Conservation (phyloP, 1,140 invertebrate genomes). For the Steinernema khuongi region DNA sequence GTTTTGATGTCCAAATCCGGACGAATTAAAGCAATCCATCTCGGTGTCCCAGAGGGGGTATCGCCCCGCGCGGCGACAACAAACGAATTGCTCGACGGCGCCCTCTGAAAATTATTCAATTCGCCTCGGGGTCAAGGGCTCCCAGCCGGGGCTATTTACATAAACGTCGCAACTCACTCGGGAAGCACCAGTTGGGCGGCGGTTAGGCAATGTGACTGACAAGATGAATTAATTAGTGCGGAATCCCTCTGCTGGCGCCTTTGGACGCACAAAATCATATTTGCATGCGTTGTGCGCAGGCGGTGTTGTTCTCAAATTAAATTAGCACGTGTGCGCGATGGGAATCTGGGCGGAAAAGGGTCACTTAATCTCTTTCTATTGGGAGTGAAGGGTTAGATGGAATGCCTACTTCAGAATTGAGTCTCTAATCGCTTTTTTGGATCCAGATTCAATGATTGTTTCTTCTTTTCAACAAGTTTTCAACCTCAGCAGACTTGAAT, state of each 20-base stretch:
- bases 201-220: too few relatives aligned
- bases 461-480: too few relatives aligned
- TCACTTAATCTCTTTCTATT: neutral
- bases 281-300: neutral
- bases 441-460: too few relatives aligned
- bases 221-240: too few relatives aligned
- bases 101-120: conserved; percentile 11
- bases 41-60: conserved; percentile 10
- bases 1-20: conserved; percentile 9
- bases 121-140: neutral
- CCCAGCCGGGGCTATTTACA: neutral
- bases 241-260: too few relatives aligned
- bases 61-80: conserved; percentile 2
- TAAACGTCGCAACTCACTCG: too few relatives aligned
- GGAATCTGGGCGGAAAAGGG: neutral
- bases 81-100: neutral
- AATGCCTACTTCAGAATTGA: too few relatives aligned
- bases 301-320: neutral
- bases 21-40: conserved; percentile 7
- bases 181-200: too few relatives aligned
- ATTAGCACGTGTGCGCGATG: neutral
- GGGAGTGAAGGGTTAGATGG: neutral
- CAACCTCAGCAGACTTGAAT: too few relatives aligned
- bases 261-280: too few relatives aligned
- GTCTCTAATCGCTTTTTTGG: too few relatives aligned